phyloP scores from a whole-genome alignment of 2,888 invertebrate species.

The Omphaloscelis lunosa region DNA sequence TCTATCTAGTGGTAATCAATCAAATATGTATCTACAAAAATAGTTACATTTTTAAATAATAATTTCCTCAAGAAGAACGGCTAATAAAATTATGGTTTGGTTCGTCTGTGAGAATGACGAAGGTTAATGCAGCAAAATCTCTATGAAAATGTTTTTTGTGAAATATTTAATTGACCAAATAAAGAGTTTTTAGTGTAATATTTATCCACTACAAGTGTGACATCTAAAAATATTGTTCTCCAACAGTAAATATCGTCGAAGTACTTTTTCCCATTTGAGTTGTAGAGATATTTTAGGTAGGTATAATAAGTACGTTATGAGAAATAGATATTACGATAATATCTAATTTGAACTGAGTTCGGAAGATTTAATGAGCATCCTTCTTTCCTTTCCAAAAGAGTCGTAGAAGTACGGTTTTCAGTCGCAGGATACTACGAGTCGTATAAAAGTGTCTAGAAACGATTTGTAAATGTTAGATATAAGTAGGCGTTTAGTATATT shows the following conservation, averaged over 20 bases:
- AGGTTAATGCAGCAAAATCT: conserved; percentile 74
- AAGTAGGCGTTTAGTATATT: conserved; percentile 78
- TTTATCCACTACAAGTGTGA: conserved; percentile 83
- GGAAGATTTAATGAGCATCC: conserved; percentile 83
- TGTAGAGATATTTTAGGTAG: conserved; percentile 77
- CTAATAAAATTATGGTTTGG: conserved; percentile 73
- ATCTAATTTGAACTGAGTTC: conserved; percentile 81
- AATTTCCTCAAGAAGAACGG: conserved; percentile 78
- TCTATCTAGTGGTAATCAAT: conserved; percentile 89
- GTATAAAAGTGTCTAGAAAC: conserved; percentile 80
- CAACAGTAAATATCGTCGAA: conserved; percentile 83
- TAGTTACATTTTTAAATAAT: conserved; percentile 88
- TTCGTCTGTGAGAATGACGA: conserved; percentile 69
- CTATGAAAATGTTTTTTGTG: conserved; percentile 77
- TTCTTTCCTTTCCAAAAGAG: conserved; percentile 72
- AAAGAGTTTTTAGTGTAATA: conserved; percentile 74
- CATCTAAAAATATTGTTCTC: conserved; percentile 88
- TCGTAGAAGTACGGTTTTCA: conserved; percentile 69
- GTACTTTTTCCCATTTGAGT: conserved; percentile 80
- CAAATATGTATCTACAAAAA: conserved; percentile 90
- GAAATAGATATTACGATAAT: conserved; percentile 77
- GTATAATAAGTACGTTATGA: conserved; percentile 75
- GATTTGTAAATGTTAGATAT: conserved; percentile 74
- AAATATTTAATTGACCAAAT: conserved; percentile 78
- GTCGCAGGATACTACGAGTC: conserved; percentile 74